Evolutionary conservation across 2,888 invertebrate genomes (phyloP).

Genomic region (Lacanobia wlatinum): DNA sequence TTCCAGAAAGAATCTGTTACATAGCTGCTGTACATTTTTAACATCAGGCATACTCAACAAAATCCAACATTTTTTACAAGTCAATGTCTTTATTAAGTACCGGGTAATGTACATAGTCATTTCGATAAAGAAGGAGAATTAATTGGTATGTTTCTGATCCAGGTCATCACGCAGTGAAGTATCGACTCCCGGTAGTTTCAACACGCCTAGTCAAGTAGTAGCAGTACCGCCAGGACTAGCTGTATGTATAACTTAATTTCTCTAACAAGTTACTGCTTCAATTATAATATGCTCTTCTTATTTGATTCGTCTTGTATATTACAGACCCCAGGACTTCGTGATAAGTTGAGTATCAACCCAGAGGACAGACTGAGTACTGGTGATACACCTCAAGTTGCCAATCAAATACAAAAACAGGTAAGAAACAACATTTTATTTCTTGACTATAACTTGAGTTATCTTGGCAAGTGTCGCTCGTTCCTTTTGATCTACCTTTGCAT

Average conservation of each 20-base stretch:
- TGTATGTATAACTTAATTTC: conserved; percentile 68
- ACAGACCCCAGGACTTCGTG: conserved; percentile 95
- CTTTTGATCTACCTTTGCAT: neutral
- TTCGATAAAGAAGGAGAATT: too few species aligned
- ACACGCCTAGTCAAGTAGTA: conserved; percentile 89
- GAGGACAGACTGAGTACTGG: conserved; percentile 94
- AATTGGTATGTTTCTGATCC: neutral
- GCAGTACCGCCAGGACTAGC: conserved; percentile 74
- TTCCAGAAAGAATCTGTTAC: neutral
- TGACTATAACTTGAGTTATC: neutral
- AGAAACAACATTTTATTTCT: neutral
- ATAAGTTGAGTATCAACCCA: conserved; percentile 98
- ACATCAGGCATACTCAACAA: too few species aligned
- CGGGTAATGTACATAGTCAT: too few species aligned
- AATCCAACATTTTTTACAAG: too few species aligned
- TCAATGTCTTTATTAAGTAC: too few species aligned
- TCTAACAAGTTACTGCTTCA: neutral
- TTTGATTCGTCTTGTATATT: conserved; percentile 20
- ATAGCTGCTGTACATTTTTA: too few species aligned
- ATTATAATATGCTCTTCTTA: neutral
- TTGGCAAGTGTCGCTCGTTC: neutral
- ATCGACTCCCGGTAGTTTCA: conserved; percentile 91
- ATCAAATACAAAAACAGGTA: conserved; percentile 93
- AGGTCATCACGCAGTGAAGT: conserved; percentile 93
- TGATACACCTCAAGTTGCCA: conserved; percentile 93